Conservation (phyloP, 1,140 invertebrate genomes). For the Drosophila mauritiana region DNA sequence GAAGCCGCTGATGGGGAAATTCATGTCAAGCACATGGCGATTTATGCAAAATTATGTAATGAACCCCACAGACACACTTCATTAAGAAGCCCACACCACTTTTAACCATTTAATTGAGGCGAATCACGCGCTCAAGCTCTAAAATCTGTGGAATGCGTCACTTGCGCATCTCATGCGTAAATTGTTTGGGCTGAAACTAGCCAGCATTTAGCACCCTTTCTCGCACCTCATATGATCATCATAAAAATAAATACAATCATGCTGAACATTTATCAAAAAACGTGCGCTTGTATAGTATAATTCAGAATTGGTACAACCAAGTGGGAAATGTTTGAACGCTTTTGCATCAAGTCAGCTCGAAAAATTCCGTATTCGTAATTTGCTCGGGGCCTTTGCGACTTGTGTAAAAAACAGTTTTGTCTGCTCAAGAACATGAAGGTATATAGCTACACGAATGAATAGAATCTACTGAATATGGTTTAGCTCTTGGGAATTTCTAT, state of each 20-base stretch:
- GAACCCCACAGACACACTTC: constrained; percentile 19
- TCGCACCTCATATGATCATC: constrained; percentile 48
- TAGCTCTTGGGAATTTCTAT: background rate
- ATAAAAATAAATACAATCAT: constrained; percentile 17
- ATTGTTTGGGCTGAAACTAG: constrained; percentile 26
- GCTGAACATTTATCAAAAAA: constrained; percentile 18
- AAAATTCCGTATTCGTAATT: constrained; percentile 46
- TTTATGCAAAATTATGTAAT: constrained; percentile 62
- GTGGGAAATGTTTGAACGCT: constrained; percentile 29
- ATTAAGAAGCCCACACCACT: constrained; percentile 17
- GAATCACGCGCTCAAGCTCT: constrained; percentile 14
- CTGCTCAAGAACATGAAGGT: background rate
- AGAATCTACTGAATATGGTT: background rate
- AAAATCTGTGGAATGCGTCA: constrained; percentile 35
- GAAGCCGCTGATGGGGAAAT: constrained; percentile 13
- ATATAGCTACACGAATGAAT: background rate
- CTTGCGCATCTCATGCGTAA: constrained; percentile 18
- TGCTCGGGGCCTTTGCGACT: constrained; percentile 12
- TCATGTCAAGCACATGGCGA: constrained; percentile 28
- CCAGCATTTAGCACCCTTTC: constrained; percentile 36
- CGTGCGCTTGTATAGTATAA: constrained; percentile 42
- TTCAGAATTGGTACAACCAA: constrained; percentile 13
- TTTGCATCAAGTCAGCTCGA: constrained; percentile 8
- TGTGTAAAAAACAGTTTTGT: constrained; percentile 26
- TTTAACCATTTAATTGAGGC: constrained; percentile 44